Conservation (phyloP, 2,113 vertebrate genomes). For the Corythaixoides concolor region DNA sequence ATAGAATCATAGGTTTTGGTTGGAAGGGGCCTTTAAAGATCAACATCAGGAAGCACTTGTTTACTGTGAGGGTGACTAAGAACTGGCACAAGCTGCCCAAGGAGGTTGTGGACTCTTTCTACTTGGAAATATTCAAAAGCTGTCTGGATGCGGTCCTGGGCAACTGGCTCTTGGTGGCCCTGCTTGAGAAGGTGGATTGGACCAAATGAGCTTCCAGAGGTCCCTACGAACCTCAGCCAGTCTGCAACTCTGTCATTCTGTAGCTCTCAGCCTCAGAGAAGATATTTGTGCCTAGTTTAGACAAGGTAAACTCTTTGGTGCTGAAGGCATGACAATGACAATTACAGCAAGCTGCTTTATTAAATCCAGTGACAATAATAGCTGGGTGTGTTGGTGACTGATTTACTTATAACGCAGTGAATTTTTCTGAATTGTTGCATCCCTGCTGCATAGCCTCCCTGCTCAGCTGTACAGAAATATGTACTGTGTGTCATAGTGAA, state of each 20-base stretch:
- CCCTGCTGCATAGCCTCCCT: background rate
- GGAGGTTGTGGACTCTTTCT: background rate
- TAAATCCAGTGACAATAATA: background rate
- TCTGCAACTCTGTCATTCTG: background rate
- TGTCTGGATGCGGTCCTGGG: background rate
- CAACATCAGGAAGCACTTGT: background rate
- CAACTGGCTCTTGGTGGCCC: background rate
- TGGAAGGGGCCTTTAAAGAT: background rate
- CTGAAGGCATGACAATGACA: background rate
- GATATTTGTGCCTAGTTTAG: background rate
- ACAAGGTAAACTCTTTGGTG: background rate
- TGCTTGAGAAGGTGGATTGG: background rate
- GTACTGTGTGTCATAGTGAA: background rate
- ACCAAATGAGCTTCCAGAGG: background rate
- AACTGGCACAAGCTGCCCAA: background rate
- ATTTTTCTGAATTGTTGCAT: background rate
- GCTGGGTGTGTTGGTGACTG: background rate
- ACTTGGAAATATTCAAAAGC: background rate
- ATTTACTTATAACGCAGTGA: background rate
- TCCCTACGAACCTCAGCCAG: background rate
- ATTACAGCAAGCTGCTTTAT: background rate
- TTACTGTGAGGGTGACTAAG: background rate
- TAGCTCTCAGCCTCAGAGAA: background rate
- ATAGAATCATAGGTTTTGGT: background rate
- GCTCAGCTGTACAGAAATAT: background rate